Evolutionary conservation across 2,888 invertebrate species (phyloP), one percentile per base, ranked within the genome.

Genomic region (Plemyria rubiginata): DNA sequence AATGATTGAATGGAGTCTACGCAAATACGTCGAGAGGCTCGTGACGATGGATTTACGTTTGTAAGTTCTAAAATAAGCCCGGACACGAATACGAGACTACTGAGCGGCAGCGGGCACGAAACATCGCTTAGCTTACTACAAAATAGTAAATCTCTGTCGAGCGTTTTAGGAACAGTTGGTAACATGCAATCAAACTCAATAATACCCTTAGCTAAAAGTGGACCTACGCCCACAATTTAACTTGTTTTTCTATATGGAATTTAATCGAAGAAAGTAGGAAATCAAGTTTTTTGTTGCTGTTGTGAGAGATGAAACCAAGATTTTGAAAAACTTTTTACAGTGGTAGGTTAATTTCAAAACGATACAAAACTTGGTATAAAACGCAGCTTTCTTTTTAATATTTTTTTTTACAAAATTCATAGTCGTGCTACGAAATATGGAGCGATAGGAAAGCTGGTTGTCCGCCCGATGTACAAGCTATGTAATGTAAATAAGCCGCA

Each of bases 1-100:
- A 53, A 48, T 59, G 46, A 59, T 53, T 48, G 53, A 48, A 57
- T 50, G 55, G 32, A 50, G 22, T 45, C 59, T 46, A 46, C 51
- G 51, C 32, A 22, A 53, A 59, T 40, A 53, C 46, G 52, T 59
- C 53, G 48, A 60, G 43, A 13, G 49, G 32, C 7, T 54, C n/a
- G 49, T 54, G 60, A 54, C 41, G 41, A 60, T 41, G 22, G 32
- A 60, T 60, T 60, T 54, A 60, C 41, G 60, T 49, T 52, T 48
- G 28, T 52, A 13, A 46, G 46, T 59, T 48, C 53, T 49, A 54
- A 60, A 60, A 54, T 60, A 50, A 49, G 54, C 49, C 43, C 43
- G n/a, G 49, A 36, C 32, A 28, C 41, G 46, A 15, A 41, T 15
- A 28, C 0, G 43, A 45, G 12, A 51, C 48, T 16, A 11, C 22